phyloP scores from a whole-genome alignment of 2,888 invertebrate species.

The Drosophila cognata region DNA sequence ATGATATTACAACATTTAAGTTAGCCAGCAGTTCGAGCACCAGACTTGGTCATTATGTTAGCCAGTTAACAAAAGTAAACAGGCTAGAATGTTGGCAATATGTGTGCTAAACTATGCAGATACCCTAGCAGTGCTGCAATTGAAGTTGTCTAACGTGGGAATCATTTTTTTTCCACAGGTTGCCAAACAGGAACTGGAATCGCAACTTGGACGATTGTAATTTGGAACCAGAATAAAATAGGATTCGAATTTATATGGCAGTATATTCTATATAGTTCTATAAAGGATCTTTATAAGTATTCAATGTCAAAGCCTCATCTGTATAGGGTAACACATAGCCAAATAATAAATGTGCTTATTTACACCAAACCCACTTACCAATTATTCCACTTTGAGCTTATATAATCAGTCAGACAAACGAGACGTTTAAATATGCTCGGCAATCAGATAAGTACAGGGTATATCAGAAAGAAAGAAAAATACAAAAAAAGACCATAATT shows the following conservation, averaged over 20 bases:
- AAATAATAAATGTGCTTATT: neutral
- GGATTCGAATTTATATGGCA: no score
- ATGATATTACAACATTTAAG: slow-evolving; percentile 74
- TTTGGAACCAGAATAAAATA: neutral
- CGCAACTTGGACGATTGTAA: neutral
- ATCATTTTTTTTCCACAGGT: neutral
- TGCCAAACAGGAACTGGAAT: neutral
- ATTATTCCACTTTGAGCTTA: neutral
- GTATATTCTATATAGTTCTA: no score
- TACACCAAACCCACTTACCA: neutral
- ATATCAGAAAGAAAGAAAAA: slow-evolving; percentile 13
- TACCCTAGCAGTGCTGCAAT: neutral
- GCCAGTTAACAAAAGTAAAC: slow-evolving; percentile 42
- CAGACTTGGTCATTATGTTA: slow-evolving; percentile 44
- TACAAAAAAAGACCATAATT: slow-evolving; percentile 62
- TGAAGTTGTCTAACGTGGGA: neutral
- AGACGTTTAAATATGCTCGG: neutral
- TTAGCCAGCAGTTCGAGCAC: slow-evolving; percentile 51
- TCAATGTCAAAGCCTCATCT: neutral
- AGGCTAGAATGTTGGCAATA: slow-evolving; percentile 14
- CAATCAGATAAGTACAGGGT: slow-evolving; percentile 29
- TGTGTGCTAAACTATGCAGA: neutral
- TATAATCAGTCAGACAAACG: neutral
- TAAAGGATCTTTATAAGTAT: no score
- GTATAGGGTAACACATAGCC: neutral